Conservation (phyloP, 1,140 invertebrate genomes). For the Solen grandis region DNA sequence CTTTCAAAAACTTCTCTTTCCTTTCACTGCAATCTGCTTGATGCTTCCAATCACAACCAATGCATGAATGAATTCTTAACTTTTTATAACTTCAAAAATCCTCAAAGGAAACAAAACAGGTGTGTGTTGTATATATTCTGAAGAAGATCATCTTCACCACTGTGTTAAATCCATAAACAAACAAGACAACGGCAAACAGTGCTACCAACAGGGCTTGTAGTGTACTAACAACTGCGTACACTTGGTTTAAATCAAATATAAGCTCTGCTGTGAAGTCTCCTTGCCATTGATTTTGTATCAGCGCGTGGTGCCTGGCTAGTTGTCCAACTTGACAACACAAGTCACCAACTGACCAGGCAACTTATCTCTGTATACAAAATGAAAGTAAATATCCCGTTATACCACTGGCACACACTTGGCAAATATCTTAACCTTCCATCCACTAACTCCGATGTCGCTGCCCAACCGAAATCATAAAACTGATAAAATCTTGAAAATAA, state of each 20-base stretch:
- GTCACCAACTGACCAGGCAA: not conserved
- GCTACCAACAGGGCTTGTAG: no score
- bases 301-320: not conserved
- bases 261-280: not conserved
- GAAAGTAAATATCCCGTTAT: constrained; percentile 33
- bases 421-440: constrained; percentile 37
- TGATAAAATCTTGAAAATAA: not conserved
- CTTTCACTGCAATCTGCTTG: no score
- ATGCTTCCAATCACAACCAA: no score
- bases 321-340: not conserved
- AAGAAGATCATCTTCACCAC: not conserved
- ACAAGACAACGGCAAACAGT: no score
- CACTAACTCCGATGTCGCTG: no score
- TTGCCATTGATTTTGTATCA: constrained; percentile 13
- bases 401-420: constrained; percentile 17
- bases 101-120: not conserved
- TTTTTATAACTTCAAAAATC: not conserved
- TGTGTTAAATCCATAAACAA: not conserved
- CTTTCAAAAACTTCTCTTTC: no score
- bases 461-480: no score
- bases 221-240: no score
- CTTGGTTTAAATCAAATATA: not conserved
- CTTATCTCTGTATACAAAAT: constrained; percentile 12
- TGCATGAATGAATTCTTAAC: not conserved
- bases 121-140: not conserved